Conservation (phyloP, 2,797 vertebrate species). For the Myotis vivesi region DNA sequence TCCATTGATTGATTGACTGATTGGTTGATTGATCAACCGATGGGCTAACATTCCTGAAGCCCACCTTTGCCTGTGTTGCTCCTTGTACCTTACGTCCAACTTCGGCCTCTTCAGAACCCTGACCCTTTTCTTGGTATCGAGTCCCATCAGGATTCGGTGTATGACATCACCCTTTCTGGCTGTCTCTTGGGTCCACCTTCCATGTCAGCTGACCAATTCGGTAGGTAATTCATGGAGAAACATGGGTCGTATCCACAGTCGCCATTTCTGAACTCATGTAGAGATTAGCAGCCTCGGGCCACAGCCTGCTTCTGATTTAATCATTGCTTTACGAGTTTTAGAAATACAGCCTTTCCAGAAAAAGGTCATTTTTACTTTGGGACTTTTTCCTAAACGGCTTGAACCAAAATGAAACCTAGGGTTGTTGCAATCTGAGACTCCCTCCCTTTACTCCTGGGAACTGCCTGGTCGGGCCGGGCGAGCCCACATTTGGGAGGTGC, state of each 20-base stretch:
- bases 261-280: slow-evolving; percentile 17
- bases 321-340: slow-evolving; percentile 57
- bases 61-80: slow-evolving; percentile 50
- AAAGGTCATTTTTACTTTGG: slow-evolving; percentile 50
- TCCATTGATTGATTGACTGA: not conserved
- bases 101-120: slow-evolving; percentile 26
- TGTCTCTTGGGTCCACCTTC: not conserved
- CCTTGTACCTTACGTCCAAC: slow-evolving; percentile 18
- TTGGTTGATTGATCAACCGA: not conserved
- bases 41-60: not conserved
- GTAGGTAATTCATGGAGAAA: slow-evolving; percentile 62
- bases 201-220: slow-evolving; percentile 41
- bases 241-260: fast-evolving
- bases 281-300: not conserved
- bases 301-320: slow-evolving; percentile 50
- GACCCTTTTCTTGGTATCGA: not conserved
- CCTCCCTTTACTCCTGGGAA: not conserved
- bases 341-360: slow-evolving; percentile 61
- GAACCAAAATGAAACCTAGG: slow-evolving; percentile 44
- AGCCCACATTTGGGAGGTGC: not conserved
- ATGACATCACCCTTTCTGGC: not conserved
- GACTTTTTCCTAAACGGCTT: slow-evolving; percentile 56
- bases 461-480: not conserved
- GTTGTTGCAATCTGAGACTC: not conserved
- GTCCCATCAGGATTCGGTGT: not conserved